phyloP scores from a whole-genome alignment of 2,797 vertebrate genomes.

The Erethizon dorsatum region DNA sequence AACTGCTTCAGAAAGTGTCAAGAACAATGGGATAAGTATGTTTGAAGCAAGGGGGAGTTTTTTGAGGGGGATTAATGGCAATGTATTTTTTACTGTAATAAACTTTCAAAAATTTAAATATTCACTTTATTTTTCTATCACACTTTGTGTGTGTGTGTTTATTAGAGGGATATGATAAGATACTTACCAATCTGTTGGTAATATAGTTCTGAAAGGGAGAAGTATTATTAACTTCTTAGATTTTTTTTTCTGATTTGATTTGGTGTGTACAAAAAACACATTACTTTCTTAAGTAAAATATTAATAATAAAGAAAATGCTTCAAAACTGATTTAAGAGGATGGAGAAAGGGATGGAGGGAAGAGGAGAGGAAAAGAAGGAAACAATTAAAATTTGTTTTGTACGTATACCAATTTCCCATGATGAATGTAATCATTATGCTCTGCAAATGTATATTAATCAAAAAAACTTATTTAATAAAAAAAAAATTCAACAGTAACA shows the following conservation, averaged over 20 bases:
- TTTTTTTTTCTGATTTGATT: slow-evolving; percentile 57
- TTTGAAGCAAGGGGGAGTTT: neutral
- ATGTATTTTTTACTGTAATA: neutral
- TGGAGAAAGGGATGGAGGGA: neutral
- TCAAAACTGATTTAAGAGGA: neutral
- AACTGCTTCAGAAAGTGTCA: neutral
- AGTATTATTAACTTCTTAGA: slow-evolving; percentile 16
- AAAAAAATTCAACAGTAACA: slow-evolving; percentile 33
- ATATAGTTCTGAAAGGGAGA: neutral
- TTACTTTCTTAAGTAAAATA: slow-evolving; percentile 52
- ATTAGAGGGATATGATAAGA: neutral
- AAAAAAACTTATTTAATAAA: neutral
- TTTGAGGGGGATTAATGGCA: neutral
- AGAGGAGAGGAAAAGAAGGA: neutral
- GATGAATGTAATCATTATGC: neutral
- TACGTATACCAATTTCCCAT: neutral
- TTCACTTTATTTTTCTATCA: neutral
- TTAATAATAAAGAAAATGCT: slow-evolving; percentile 48
- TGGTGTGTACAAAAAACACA: neutral
- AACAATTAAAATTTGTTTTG: neutral
- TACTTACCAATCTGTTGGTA: neutral
- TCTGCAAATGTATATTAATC: neutral
- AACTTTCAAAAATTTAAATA: neutral
- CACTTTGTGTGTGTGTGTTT: neutral
- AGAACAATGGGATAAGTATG: neutral